Evolutionary conservation across 2,113 vertebrate genomes (phyloP).

Genomic region (Pseudorhombus dupliciocellatus): DNA sequence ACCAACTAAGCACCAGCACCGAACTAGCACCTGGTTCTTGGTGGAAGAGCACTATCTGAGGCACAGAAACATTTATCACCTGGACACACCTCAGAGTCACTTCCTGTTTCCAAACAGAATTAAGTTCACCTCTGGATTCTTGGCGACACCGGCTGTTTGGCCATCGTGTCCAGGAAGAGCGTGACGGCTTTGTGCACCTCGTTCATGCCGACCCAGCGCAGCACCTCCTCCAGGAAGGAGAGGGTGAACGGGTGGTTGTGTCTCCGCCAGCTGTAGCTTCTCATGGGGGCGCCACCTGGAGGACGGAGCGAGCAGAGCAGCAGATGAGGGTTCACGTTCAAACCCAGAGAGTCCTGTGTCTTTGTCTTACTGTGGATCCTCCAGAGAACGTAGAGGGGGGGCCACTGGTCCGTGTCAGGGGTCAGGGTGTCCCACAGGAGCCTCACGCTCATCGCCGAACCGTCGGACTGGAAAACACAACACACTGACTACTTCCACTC

Average conservation of each 20-base stretch:
- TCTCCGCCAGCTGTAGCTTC: slow-evolving; percentile 79
- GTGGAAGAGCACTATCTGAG: too few species aligned
- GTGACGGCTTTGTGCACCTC: slow-evolving; percentile 92
- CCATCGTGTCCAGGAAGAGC: slow-evolving; percentile 86
- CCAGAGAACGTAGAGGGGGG: slow-evolving; percentile 92
- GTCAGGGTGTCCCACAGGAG: slow-evolving; percentile 91
- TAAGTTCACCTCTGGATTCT: slow-evolving; percentile 79
- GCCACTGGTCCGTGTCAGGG: slow-evolving; percentile 87
- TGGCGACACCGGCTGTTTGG: slow-evolving; percentile 66
- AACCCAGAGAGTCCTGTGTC: too few species aligned
- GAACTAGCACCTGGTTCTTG: too few species aligned
- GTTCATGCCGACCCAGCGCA: slow-evolving; percentile 88
- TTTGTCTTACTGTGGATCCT: slow-evolving; percentile 88
- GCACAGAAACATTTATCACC: too few species aligned
- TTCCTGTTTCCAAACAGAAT: neutral
- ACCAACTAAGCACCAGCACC: too few species aligned
- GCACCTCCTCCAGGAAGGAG: slow-evolving; percentile 87
- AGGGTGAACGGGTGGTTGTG: slow-evolving; percentile 86
- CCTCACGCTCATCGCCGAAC: slow-evolving; percentile 77
- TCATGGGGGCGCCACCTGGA: slow-evolving; percentile 78
- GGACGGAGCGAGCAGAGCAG: neutral
- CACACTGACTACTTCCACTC: neutral
- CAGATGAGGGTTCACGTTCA: neutral
- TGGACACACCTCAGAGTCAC: neutral
- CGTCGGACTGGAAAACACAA: slow-evolving; percentile 59